Conservation (phyloP, 1,140 invertebrate genomes). For the Hormaphis cornu region DNA sequence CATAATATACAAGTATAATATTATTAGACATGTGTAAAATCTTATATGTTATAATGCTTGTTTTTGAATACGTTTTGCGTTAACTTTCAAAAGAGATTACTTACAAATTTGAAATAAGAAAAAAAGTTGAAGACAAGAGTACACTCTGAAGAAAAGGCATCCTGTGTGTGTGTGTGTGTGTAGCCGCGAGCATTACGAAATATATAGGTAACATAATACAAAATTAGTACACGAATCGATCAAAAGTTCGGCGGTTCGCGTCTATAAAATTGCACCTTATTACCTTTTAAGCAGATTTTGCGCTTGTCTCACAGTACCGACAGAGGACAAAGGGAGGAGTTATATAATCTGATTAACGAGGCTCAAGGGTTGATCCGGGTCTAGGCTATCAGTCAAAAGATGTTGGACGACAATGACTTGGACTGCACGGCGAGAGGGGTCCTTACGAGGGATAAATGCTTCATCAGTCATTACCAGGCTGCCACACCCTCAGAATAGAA, state of each 20-base stretch:
- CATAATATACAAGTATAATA: too few relatives aligned
- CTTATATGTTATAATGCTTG: too few relatives aligned
- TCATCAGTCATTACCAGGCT: slow-evolving; percentile 31
- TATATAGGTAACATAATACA: not conserved
- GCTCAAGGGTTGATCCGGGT: slow-evolving; percentile 16
- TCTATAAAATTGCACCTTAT: slow-evolving; percentile 25
- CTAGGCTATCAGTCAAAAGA: slow-evolving; percentile 31
- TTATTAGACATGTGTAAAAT: too few relatives aligned
- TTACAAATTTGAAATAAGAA: too few relatives aligned
- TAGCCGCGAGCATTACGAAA: not conserved
- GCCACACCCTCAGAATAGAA: slow-evolving; percentile 26
- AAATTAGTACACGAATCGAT: slow-evolving; percentile 13
- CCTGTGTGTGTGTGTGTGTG: too few relatives aligned
- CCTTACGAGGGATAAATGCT: slow-evolving; percentile 28
- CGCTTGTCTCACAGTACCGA: not conserved
- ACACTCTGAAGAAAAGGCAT: too few relatives aligned
- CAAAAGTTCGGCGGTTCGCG: not conserved
- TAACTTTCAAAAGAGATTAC: too few relatives aligned
- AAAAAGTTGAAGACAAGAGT: too few relatives aligned
- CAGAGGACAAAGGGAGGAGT: slow-evolving; percentile 11
- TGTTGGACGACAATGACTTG: slow-evolving; percentile 29
- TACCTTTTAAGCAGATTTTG: not conserved
- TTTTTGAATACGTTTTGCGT: too few relatives aligned
- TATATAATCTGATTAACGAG: slow-evolving; percentile 32
- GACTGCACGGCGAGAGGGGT: slow-evolving; percentile 18